These are phyloP conservation scores for Diadophis punctatus DNA, from an alignment of 2,113 vertebrate genomes.

Conservation along the genomic window DNA sequence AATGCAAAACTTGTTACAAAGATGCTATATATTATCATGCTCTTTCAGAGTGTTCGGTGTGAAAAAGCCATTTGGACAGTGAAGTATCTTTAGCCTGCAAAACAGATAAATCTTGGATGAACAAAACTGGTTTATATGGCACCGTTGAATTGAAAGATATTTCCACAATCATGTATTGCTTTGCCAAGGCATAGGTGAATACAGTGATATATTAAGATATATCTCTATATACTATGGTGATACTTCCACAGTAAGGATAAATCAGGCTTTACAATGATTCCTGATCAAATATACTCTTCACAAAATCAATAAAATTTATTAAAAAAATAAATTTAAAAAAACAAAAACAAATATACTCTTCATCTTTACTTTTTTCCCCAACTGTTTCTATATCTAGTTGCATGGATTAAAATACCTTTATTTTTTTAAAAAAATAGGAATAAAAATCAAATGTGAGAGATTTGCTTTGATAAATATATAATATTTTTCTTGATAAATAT, in stretches of 20 bases:
- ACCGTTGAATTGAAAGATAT: neutral
- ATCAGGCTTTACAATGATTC: neutral
- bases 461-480: conserved; percentile 3
- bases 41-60: neutral
- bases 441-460: neutral
- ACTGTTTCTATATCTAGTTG: neutral
- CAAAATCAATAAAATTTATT: too few relatives aligned
- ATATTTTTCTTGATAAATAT: neutral
- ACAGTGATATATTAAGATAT: neutral
- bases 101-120: neutral
- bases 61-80: neutral
- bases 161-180: neutral
- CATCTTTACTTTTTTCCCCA: neutral
- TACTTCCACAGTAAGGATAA: neutral
- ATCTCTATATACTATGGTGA: neutral
- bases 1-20: conserved; percentile 1
- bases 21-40: neutral
- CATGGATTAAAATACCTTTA: neutral
- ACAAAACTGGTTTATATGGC: neutral
- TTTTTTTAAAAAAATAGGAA: neutral
- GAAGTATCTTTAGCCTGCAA: neutral
- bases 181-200: neutral
- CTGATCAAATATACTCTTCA: neutral
- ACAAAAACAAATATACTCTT: neutral
- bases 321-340: too few relatives aligned